Evolutionary conservation across 2,113 vertebrate genomes (phyloP), one percentile per base, ranked within the genome.

Genomic region (Cavia aperea): DNA sequence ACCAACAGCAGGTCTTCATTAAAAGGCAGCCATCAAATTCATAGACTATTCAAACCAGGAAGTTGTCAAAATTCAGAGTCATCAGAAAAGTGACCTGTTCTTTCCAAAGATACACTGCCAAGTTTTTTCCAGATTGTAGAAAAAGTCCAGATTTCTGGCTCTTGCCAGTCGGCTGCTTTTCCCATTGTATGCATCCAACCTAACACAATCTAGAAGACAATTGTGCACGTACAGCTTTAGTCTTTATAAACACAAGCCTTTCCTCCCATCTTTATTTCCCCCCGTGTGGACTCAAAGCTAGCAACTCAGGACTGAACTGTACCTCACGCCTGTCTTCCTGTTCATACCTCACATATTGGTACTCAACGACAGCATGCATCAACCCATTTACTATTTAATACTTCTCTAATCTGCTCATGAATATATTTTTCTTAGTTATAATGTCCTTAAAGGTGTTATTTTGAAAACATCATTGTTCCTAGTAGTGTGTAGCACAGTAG

Each of bases 1-100:
- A 56, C 19, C 18, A n/a, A 92, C 54, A 75, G 54, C 24, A 75
- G 49, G 39, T 90, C 65, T 94, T 86, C 16, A 54, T 86, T 90
- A 39, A 93, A 89, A 96, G 68, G 14, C 68, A 66, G 77, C 89
- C 73, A 86, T 66, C 82, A 89, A 93, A 92, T 39, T 79, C 78
- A 87, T 12, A 79, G 49, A 54, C 73, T 58, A 56, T 86, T 68
- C 46, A 86, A 90, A 73, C 13, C 83, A 93, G 51, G 46, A 93
- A 70, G 10, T 58, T 90, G 43, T 62, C 86, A 86, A 89, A 89
- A 89, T 63, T 92, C 93, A 92, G 58, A 95, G 81, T 24, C 75
- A 89, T 77, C 54, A 86, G 77, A 93, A n/a, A 89, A 87, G 21
- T n/a, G 63, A 92, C 18, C 4, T 9, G 62, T 78, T 73, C n/a